Base-by-base conservation (phyloP, 1,140 invertebrate species). In the Tribolium madens region DNA sequence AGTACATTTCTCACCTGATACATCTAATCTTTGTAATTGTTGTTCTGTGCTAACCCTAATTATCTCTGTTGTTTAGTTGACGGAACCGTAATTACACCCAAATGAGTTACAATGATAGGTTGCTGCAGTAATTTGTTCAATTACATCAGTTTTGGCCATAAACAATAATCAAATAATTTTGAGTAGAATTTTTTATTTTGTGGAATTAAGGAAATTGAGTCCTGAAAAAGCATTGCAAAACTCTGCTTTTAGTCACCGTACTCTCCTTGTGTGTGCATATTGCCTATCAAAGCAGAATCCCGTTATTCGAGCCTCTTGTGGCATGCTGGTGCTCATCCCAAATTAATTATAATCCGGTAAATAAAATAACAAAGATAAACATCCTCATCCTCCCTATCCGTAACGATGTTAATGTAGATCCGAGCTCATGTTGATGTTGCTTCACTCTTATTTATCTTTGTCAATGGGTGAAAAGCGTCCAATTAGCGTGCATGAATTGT, bases 301-400 rank as follows among this genome's bases (percentile, higher is more conserved):
- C 36, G 36, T 42, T 42, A 42, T 42, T 42, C 36, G 36, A 42
- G 36, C 7, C 36, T 42, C 36, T 42, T 42, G 36, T 42, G 36
- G 36, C 36, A 42, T 9, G 9, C 36, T 42, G 36, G 36, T 42
- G 36, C 36, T 42, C 36, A 42, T 42, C 36, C 36, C 57, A 12
- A 33, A 64, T 64, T 64, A 64, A 64, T 64, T 64, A 31, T 33
- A 64, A 64, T 64, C 57, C 26, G 10, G 57, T 26, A 64, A 64
- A 64, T 64, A 64, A 64, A 31, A 33, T 64, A 64, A 64, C 57
- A 64, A 64, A 64, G 57, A 64, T 64, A 64, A 64, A 64, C 57
- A 64, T 64, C 57, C 57, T 2, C 21, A 13, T 26, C 57, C 21
- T 64, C 9, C 26, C n/a, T 21, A 7, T 17, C 50, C n/a, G 50